phyloP scores from a whole-genome alignment of 2,888 invertebrate species.

The Acleris holmiana region DNA sequence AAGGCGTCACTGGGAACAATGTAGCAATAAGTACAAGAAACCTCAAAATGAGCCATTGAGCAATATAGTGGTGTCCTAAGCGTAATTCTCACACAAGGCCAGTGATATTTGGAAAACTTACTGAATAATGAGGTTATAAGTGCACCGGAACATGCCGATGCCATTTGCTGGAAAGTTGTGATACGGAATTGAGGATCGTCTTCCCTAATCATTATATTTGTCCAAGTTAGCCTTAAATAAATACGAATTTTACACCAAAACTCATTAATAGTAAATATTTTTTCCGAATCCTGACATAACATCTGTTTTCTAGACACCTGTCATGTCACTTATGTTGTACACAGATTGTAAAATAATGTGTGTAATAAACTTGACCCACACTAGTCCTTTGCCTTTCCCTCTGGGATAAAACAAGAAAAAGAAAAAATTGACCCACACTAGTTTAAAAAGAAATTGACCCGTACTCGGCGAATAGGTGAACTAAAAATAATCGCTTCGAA shows the following conservation, averaged over 20 bases:
- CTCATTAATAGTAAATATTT: conserved; percentile 6
- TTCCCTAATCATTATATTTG: conserved; percentile 71
- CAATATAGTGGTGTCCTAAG: neutral
- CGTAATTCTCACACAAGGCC: neutral
- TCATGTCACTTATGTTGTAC: conserved; percentile 9
- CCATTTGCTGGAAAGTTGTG: conserved; percentile 92
- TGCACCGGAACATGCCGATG: conserved; percentile 94
- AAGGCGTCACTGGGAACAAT: conserved; percentile 93
- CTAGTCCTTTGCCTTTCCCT: too few relatives aligned
- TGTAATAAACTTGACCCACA: too few relatives aligned
- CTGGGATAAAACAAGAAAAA: too few relatives aligned
- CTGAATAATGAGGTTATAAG: conserved; percentile 94
- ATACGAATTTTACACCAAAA: conserved; percentile 7
- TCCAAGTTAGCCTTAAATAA: neutral
- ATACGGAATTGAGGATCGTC: conserved; percentile 92
- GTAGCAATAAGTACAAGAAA: neutral
- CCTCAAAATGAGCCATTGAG: neutral
- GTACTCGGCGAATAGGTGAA: too few relatives aligned
- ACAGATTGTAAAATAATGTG: too few relatives aligned
- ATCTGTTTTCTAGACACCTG: conserved; percentile 2
- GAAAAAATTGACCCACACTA: too few relatives aligned
- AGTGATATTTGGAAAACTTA: conserved; percentile 69
- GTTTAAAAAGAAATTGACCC: too few relatives aligned
- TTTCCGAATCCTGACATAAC: conserved; percentile 7
- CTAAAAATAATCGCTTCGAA: too few relatives aligned